phyloP scores from a whole-genome alignment of 2,888 invertebrate genomes.

The Clivina fossor region DNA sequence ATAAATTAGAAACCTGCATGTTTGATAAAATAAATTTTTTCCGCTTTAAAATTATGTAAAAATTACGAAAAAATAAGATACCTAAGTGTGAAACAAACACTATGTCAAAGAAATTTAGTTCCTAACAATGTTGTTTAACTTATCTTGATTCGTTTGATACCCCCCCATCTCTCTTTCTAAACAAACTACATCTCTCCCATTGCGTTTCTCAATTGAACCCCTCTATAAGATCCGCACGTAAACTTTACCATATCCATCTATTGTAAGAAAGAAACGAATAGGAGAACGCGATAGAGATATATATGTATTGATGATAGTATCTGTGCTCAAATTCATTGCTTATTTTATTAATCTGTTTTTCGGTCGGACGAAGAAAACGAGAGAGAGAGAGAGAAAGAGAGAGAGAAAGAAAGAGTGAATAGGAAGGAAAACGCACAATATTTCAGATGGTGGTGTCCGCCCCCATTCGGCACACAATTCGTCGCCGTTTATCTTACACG shows the following conservation, averaged over 20 bases:
- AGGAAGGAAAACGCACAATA: slow-evolving; percentile 31
- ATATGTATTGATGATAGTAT: slow-evolving; percentile 34
- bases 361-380: no score
- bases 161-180: slow-evolving; percentile 8
- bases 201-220: slow-evolving; percentile 20
- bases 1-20: no score
- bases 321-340: slow-evolving; percentile 33
- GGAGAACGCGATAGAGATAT: not conserved
- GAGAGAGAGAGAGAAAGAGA: no score
- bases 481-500: slow-evolving; percentile 35
- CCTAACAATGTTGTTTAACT: slow-evolving; percentile 9
- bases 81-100: not conserved
- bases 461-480: slow-evolving; percentile 23
- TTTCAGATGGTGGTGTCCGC: slow-evolving; percentile 28
- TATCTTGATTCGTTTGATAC: no score
- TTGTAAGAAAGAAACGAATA: slow-evolving; percentile 1
- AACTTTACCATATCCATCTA: no score
- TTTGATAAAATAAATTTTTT: no score
- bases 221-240: slow-evolving; percentile 16
- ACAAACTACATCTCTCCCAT: not conserved
- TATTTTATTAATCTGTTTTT: slow-evolving; percentile 35
- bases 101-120: not conserved
- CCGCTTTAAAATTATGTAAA: no score
- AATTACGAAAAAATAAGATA: no score
- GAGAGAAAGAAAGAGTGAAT: no score